These are phyloP conservation scores for Griposia aprilina DNA, from an alignment of 2,888 invertebrate species.

Conservation along the genomic window DNA sequence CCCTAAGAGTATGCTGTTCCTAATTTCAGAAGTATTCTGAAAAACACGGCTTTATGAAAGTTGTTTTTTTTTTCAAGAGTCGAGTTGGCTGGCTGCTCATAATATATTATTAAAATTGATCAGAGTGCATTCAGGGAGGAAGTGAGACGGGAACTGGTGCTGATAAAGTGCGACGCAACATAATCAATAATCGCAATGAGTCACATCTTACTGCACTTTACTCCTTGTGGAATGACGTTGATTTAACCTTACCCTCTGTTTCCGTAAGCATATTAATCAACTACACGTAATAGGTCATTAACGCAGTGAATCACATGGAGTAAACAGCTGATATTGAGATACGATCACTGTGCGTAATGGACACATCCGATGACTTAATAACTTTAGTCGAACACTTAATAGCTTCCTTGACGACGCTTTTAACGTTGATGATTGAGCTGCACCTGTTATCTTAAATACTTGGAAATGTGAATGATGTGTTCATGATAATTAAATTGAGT, in stretches of 20 bases:
- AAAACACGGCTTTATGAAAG: slow-evolving; percentile 7
- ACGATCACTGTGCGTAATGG: slow-evolving; percentile 29
- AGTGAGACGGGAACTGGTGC: slow-evolving; percentile 54
- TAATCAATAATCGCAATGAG: slow-evolving; percentile 72
- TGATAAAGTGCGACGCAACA: slow-evolving; percentile 66
- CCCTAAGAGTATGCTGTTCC: no score
- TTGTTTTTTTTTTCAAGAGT: background rate
- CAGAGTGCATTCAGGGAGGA: slow-evolving; percentile 65
- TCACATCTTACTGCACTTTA: slow-evolving; percentile 45
- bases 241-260: slow-evolving; percentile 40
- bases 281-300: slow-evolving; percentile 55
- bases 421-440: slow-evolving; percentile 16
- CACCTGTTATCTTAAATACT: slow-evolving; percentile 39
- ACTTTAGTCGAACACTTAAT: slow-evolving; percentile 31
- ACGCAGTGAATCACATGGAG: slow-evolving; percentile 57
- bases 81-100: background rate
- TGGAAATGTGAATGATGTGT: slow-evolving; percentile 32
- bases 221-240: slow-evolving; percentile 31
- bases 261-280: slow-evolving; percentile 44
- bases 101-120: slow-evolving; percentile 60
- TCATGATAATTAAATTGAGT: slow-evolving; percentile 5
- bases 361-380: slow-evolving; percentile 52
- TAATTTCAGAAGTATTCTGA: background rate
- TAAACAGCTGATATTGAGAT: slow-evolving; percentile 49
- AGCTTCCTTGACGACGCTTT: slow-evolving; percentile 47